Evolutionary conservation across 2,888 invertebrate genomes (phyloP).

Genomic region (Pycnomerus fuliginosus): DNA sequence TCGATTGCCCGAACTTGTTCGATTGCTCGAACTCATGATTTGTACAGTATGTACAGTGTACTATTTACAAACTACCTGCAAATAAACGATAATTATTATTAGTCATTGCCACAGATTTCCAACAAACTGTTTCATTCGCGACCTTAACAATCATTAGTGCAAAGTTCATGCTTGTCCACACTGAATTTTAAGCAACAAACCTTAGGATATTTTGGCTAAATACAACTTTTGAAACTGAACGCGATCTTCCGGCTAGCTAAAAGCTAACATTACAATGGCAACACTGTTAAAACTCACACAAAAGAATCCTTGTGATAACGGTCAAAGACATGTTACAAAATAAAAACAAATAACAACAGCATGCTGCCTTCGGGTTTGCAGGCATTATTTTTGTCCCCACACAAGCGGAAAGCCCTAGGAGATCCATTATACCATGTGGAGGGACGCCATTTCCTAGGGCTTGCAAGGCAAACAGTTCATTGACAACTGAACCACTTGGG

Average conservation of each 20-base stretch:
- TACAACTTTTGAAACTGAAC: conserved; percentile 13
- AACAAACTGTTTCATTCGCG: background rate
- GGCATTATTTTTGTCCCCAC: background rate
- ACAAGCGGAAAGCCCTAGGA: conserved; percentile 8
- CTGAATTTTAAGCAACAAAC: too few species aligned
- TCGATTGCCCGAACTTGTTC: conserved; percentile 68
- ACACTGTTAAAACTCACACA: conserved; percentile 30
- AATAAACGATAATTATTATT: conserved; percentile 40
- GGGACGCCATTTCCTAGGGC: conserved; percentile 74
- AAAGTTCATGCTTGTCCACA: too few species aligned
- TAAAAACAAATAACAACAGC: conserved; percentile 1
- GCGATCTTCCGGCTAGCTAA: conserved; percentile 11
- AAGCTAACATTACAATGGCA: conserved; percentile 33
- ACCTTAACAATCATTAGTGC: conserved; percentile 1
- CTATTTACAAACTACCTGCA: conserved; percentile 75
- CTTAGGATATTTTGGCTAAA: too few species aligned
- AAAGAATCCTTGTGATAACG: conserved; percentile 11
- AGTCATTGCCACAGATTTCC: conserved; percentile 19
- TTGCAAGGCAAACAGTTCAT: conserved; percentile 62
- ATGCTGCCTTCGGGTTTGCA: background rate
- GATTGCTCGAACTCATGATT: conserved; percentile 71
- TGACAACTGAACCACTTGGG: conserved; percentile 58
- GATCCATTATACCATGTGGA: conserved; percentile 61
- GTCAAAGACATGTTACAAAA: conserved; percentile 1
- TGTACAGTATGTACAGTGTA: conserved; percentile 73